Conservation (phyloP, 2,888 invertebrate species). For the Neoitamus cyanurus region DNA sequence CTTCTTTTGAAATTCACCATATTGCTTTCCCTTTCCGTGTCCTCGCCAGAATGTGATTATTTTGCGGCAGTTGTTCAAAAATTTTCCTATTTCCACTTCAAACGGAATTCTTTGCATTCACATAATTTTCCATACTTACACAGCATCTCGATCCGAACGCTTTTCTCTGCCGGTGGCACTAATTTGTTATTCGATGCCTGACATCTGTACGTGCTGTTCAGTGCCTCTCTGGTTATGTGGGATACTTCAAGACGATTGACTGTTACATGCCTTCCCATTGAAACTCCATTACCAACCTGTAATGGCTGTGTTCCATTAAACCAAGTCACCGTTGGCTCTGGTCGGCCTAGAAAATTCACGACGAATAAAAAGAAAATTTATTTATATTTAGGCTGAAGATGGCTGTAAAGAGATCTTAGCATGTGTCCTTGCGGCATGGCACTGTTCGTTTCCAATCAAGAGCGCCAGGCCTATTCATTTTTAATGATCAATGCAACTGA, state of each 20-base stretch:
- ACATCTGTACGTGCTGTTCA: conserved; percentile 88
- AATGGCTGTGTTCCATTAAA: conserved; percentile 79
- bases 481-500: neutral
- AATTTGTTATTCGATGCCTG: conserved; percentile 89
- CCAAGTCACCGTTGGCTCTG: conserved; percentile 88
- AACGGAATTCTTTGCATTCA: neutral
- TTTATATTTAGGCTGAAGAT: neutral
- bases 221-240: conserved; percentile 78
- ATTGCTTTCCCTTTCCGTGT: neutral
- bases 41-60: neutral
- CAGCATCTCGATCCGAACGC: conserved; percentile 84
- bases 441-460: neutral
- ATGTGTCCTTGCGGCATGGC: neutral
- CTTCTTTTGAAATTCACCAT: neutral
- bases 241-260: conserved; percentile 83
- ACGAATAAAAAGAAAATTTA: conserved; percentile 3
- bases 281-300: conserved; percentile 77
- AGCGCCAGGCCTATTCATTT: neutral
- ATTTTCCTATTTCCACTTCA: neutral
- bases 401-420: neutral
- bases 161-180: conserved; percentile 84
- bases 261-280: conserved; percentile 78
- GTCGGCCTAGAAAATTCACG: conserved; percentile 73
- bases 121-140: conserved; percentile 71
- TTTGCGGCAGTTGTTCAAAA: neutral